phyloP scores from a whole-genome alignment of 2,888 invertebrate species.

The Drosophila hamatofila region DNA sequence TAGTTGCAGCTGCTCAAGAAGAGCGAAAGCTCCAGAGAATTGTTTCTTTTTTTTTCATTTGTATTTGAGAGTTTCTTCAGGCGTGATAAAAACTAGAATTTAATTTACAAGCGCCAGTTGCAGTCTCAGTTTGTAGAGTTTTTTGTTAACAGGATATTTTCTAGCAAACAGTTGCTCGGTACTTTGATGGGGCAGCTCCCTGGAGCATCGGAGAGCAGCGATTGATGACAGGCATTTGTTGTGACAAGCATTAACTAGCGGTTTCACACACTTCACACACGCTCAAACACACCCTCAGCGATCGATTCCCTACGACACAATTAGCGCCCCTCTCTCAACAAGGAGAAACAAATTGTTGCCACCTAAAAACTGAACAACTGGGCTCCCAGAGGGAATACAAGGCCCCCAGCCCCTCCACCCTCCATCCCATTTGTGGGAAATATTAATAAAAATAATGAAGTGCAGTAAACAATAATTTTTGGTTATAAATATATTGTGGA shows the following conservation, averaged over 20 bases:
- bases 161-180: constrained; percentile 9
- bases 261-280: constrained; percentile 68
- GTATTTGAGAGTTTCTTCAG: constrained; percentile 24
- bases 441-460: constrained; percentile 72
- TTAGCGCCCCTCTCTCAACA: constrained; percentile 47
- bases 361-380: constrained; percentile 50
- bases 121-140: constrained; percentile 49
- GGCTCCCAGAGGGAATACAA: constrained; percentile 17
- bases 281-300: constrained; percentile 1
- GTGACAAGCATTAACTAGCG: constrained; percentile 77
- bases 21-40: constrained; percentile 60
- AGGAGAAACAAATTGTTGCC: constrained; percentile 63
- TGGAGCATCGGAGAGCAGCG: constrained; percentile 30
- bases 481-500: constrained; percentile 23
- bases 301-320: constrained; percentile 35
- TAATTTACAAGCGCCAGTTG: constrained; percentile 59
- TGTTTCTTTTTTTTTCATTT: not conserved
- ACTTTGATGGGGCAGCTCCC: constrained; percentile 35
- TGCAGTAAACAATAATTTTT: constrained; percentile 44
- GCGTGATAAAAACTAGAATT: constrained; percentile 29
- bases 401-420: not conserved
- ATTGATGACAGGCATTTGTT: constrained; percentile 78
- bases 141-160: constrained; percentile 51
- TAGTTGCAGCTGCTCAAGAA: constrained; percentile 19
- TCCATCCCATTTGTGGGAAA: constrained; percentile 28